Percentiles rank a stretch among this genome's conserved stretches.
Evolutionary conservation across 2,797 vertebrate species (phyloP).

Genomic region (Melanotaenia pygmaea): DNA sequence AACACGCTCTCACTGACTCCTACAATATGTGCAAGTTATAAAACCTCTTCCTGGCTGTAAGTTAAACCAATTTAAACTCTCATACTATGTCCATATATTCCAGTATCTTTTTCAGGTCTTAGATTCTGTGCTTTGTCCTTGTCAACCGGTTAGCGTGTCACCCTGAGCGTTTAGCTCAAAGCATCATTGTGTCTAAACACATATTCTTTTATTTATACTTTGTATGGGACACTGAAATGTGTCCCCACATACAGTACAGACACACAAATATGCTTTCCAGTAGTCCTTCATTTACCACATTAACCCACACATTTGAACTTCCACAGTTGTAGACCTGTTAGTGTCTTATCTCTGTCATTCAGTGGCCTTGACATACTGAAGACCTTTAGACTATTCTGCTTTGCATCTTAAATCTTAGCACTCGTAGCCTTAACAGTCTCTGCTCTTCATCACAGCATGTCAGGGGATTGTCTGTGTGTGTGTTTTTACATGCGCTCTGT

Average conservation of each 20-base stretch:
- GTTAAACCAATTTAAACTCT: background rate
- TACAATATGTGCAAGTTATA: background rate
- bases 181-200: background rate
- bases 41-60: background rate
- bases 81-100: background rate
- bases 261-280: background rate
- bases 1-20: background rate
- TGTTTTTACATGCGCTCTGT: conserved; percentile 47
- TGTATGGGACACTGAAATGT: background rate
- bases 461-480: conserved; percentile 22
- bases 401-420: conserved; percentile 41
- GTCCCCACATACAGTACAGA: background rate
- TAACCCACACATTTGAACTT: background rate
- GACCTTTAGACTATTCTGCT: conserved; percentile 51
- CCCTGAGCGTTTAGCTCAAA: background rate
- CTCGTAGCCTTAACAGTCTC: conserved; percentile 63
- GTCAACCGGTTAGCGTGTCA: background rate
- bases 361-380: conserved; percentile 44
- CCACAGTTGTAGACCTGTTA: conserved; percentile 9
- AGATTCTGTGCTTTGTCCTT: background rate
- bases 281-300: background rate
- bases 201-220: background rate
- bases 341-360: conserved; percentile 33
- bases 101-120: background rate
- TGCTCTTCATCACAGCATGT: conserved; percentile 71